Conservation (phyloP, 2,888 invertebrate genomes). For the Amitus sp. region DNA sequence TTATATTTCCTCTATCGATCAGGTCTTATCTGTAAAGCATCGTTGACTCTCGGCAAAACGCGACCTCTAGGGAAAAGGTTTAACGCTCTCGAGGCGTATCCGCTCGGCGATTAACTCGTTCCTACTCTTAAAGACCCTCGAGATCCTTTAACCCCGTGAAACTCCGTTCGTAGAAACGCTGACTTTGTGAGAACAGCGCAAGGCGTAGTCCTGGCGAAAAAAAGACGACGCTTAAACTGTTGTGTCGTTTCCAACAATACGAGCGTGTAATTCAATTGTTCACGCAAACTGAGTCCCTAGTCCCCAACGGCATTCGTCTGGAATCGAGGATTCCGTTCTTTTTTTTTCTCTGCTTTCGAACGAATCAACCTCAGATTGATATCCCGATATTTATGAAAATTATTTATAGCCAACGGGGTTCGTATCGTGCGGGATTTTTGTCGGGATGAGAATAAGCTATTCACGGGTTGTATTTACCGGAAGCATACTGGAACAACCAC, state of each 20-base stretch:
- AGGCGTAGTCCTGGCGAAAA: neutral
- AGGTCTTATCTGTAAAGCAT: slow-evolving; percentile 1
- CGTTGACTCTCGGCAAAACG: slow-evolving; percentile 23
- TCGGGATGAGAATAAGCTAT: slow-evolving; percentile 2
- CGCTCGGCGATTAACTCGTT: slow-evolving; percentile 46
- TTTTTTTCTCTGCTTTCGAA: too few relatives aligned
- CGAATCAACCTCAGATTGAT: too few relatives aligned
- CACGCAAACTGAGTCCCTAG: too few relatives aligned
- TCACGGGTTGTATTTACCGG: slow-evolving; percentile 10
- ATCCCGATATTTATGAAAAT: too few relatives aligned
- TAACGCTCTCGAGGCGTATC: slow-evolving; percentile 41
- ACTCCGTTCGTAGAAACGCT: slow-evolving; percentile 13
- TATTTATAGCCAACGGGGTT: too few relatives aligned
- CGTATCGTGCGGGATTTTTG: slow-evolving; percentile 1
- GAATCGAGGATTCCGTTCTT: too few relatives aligned
- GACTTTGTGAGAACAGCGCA: slow-evolving; percentile 12
- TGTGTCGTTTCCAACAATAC: neutral
- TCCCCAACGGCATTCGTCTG: too few relatives aligned
- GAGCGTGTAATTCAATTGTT: neutral
- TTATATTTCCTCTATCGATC: slow-evolving; percentile 7
- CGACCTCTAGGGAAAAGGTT: slow-evolving; percentile 22
- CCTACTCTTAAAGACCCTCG: slow-evolving; percentile 36
- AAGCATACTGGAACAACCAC: slow-evolving; percentile 9
- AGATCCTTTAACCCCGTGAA: slow-evolving; percentile 31
- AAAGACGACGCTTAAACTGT: slow-evolving; percentile 12